Percentiles rank a stretch among this genome's conserved stretches.
phyloP scores from a whole-genome alignment of 2,113 vertebrate species.

The Sinocyclocheilus anophthalmus region DNA sequence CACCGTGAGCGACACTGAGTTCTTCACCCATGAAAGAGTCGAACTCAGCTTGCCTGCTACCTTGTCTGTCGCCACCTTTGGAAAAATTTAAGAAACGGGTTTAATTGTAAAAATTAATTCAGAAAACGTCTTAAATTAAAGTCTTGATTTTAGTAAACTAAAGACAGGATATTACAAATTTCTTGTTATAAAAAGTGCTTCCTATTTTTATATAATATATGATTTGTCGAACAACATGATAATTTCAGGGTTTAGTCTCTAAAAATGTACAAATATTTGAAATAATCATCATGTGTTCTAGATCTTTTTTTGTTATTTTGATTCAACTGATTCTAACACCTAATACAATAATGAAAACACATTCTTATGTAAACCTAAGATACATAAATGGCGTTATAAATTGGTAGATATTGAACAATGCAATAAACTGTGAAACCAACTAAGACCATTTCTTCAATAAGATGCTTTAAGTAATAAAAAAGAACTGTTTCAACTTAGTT shows the following conservation, averaged over 20 bases:
- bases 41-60: conserved; percentile 98
- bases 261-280: neutral
- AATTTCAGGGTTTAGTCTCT: neutral
- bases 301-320: neutral
- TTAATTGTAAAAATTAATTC: neutral
- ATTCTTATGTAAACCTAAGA: neutral
- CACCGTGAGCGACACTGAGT: conserved; percentile 94
- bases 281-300: neutral
- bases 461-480: neutral
- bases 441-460: neutral
- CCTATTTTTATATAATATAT: neutral
- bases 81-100: conserved; percentile 11
- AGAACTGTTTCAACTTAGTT: neutral
- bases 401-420: neutral
- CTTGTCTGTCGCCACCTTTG: conserved; percentile 98
- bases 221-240: neutral
- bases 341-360: neutral
- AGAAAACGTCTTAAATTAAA: neutral
- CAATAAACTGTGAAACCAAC: neutral
- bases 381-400: neutral
- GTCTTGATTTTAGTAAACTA: neutral
- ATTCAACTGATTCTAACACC: neutral
- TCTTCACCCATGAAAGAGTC: conserved; percentile 99
- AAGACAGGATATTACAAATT: neutral
- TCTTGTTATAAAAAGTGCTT: neutral